Evolutionary conservation across 2,797 vertebrate genomes (phyloP).

Genomic region (Neosilurus mollespiculum): DNA sequence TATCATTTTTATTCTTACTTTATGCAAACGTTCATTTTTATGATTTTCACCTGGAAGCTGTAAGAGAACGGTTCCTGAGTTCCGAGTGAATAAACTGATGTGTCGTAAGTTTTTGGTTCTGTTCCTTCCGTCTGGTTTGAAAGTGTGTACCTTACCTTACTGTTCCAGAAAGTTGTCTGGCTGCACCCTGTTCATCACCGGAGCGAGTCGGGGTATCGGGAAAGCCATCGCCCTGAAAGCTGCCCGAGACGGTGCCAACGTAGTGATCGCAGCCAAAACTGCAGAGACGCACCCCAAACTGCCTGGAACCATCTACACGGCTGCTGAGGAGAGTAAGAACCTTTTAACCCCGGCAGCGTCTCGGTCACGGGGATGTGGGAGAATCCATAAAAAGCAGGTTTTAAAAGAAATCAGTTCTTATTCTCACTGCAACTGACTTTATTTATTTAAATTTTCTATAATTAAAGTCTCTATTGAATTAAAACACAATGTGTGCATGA

Average conservation of each 20-base stretch:
- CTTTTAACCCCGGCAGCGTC: neutral
- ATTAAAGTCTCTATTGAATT: too few species aligned
- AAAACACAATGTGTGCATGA: too few species aligned
- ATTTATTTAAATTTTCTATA: too few species aligned
- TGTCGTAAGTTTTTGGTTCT: neutral
- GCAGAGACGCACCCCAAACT: slow-evolving; percentile 85
- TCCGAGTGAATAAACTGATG: neutral
- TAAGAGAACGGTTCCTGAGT: neutral
- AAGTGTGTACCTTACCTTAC: neutral
- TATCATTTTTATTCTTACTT: too few species aligned
- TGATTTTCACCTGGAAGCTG: neutral
- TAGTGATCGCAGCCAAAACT: slow-evolving; percentile 93
- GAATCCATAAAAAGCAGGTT: neutral
- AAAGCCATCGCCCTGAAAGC: slow-evolving; percentile 97
- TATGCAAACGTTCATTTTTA: neutral
- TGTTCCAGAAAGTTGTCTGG: slow-evolving; percentile 85
- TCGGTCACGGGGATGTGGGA: neutral
- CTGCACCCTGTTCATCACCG: slow-evolving; percentile 91
- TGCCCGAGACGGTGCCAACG: slow-evolving; percentile 90
- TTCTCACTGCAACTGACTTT: neutral
- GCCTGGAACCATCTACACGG: slow-evolving; percentile 90
- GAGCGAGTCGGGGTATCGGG: slow-evolving; percentile 93
- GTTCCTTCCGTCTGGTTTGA: neutral
- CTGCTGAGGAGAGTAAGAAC: slow-evolving; percentile 88
- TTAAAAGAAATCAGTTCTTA: neutral